These are phyloP conservation scores for Tachuris rubrigastra DNA, from an alignment of 2,113 vertebrate species.

Conservation along the genomic window DNA sequence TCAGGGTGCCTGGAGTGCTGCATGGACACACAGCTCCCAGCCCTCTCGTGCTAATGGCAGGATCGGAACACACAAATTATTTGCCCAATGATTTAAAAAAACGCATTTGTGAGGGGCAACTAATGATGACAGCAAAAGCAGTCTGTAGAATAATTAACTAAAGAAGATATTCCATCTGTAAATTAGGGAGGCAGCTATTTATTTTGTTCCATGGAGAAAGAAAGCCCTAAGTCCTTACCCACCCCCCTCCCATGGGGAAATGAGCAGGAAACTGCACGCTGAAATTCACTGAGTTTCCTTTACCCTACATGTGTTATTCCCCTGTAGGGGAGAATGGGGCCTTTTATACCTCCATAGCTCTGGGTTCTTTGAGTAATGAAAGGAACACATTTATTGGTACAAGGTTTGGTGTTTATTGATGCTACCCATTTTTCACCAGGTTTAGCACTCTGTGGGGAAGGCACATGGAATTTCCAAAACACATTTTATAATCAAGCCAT, in stretches of 20 bases:
- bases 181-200: neutral
- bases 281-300: slow-evolving; percentile 42
- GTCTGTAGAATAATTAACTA: neutral
- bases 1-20: neutral
- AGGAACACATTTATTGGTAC: slow-evolving; percentile 78
- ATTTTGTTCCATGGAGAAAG: neutral
- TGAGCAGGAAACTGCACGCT: slow-evolving; percentile 7
- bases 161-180: neutral
- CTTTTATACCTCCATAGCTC: slow-evolving; percentile 56
- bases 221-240: neutral
- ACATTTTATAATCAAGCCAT: slow-evolving; percentile 76
- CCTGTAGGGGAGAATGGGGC: slow-evolving; percentile 58
- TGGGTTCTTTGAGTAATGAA: slow-evolving; percentile 68
- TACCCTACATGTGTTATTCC: slow-evolving; percentile 49
- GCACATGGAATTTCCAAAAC: slow-evolving; percentile 73
- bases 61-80: neutral
- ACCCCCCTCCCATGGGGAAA: neutral
- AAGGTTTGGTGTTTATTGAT: slow-evolving; percentile 78
- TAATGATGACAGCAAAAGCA: neutral
- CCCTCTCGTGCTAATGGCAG: neutral
- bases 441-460: slow-evolving; percentile 81
- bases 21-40: neutral
- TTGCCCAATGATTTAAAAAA: neutral
- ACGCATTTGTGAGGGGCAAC: neutral
- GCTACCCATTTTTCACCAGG: slow-evolving; percentile 76